These are phyloP conservation scores for Spermophilus dauricus DNA, from an alignment of 2,113 vertebrate genomes.

Conservation along the genomic window DNA sequence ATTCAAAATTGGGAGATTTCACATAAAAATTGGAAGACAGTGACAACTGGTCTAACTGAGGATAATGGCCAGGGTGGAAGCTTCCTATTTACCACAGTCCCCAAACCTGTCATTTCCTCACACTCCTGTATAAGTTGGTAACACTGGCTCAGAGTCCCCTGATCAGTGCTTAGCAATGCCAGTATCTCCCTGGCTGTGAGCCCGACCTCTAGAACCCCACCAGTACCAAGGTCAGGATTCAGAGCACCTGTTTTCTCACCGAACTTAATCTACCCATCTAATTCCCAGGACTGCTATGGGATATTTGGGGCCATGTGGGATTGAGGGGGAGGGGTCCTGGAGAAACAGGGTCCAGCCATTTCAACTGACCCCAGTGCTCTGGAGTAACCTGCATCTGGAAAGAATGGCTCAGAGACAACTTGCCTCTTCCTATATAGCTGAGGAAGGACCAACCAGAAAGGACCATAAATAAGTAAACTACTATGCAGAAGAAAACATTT, in stretches of 20 bases:
- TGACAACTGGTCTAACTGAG: constrained; percentile 10
- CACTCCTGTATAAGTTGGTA: constrained; percentile 26
- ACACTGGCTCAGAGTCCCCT: background rate
- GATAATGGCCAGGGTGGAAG: background rate
- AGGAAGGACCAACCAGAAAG: background rate
- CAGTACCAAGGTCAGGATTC: background rate
- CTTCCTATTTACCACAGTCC: background rate
- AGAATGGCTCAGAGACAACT: background rate
- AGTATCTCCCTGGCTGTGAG: background rate
- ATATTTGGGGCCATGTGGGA: background rate
- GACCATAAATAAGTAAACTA: background rate
- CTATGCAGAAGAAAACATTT: background rate
- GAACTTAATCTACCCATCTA: background rate
- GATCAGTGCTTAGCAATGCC: background rate
- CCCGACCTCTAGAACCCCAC: background rate
- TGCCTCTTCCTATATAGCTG: background rate
- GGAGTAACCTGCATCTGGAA: background rate
- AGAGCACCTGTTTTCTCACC: background rate
- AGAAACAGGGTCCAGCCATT: background rate
- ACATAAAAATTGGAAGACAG: constrained; percentile 50
- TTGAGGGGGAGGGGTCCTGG: background rate
- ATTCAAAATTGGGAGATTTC: constrained; percentile 62
- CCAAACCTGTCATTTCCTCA: background rate
- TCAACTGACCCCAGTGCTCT: background rate
- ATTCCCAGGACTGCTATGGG: background rate